Evolutionary conservation across 2,888 invertebrate species (phyloP), one percentile per base, ranked within the genome.

Genomic region (Willowsia nigromaculata): DNA sequence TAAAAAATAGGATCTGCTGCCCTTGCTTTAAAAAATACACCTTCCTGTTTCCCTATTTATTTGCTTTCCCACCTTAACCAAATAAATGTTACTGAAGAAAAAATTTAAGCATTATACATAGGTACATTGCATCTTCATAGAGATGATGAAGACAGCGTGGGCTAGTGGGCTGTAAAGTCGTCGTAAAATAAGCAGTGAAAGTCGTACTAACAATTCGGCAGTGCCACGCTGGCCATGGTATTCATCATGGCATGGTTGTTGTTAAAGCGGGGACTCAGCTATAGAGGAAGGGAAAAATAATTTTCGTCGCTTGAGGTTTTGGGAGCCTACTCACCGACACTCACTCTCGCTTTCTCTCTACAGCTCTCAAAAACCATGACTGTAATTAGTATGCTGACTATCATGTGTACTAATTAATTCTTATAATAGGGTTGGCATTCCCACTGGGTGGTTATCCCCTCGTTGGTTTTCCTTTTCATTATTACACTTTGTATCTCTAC

Each of bases 391-490:
- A 87, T 87, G 68, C 87, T 30, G 80, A 81, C 87, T 87, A 87
- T 87, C 87, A 87, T 87, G 87, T 74, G 87, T 59, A 87, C 81
- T 87, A 87, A 87, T 87, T 87, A 87, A 87, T 87, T 87, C 87
- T 87, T 81, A 81, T 87, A 87, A 87, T 87, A 56, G 80, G 33
- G 50, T 43, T 81, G 47, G 56, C 43, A 87, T 81, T 87, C 81
- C 81, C 87, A 81, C 80, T 71, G 87, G 76, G 86, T 56, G 71
- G 87, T 81, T 87, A 87, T 87, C 86, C 86, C 59, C 40, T 78
- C 25, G 50, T 76, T 37, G 22, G n/a, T 40, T 74, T 84, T 37
- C 40, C 43, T 84, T 56, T 43, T 62, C 53, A 68, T 30, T 80
- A 80, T 43, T 40, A 43, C 43, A 9, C 43, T 15, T 25, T 43